phyloP scores from a whole-genome alignment of 2,113 vertebrate species.

The Puma concolor region DNA sequence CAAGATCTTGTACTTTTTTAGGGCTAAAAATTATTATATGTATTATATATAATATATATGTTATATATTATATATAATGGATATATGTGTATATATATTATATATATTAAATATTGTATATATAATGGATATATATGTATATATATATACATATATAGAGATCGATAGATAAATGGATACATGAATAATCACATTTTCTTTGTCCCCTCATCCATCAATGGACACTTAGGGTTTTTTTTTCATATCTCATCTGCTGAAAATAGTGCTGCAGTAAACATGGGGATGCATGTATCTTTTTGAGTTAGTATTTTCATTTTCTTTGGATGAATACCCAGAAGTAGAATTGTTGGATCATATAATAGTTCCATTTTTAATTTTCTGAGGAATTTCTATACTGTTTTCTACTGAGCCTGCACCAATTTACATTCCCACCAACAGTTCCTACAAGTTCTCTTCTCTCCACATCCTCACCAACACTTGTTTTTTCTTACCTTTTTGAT shows the following conservation, averaged over 20 bases:
- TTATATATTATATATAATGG: not conserved
- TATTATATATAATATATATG: not conserved
- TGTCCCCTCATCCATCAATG: not conserved
- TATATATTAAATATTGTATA: not conserved
- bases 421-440: not conserved
- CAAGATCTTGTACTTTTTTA: not conserved
- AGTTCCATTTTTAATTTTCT: not conserved
- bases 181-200: not conserved
- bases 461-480: not conserved
- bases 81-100: not conserved
- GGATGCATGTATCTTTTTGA: not conserved
- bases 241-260: not conserved
- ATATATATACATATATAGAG: not conserved
- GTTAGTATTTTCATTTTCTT: not conserved
- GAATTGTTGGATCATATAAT: not conserved
- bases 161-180: not conserved
- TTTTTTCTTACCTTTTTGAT: not conserved
- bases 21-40: not conserved
- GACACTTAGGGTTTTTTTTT: not conserved
- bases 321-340: not conserved
- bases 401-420: not conserved
- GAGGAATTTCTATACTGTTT: not conserved
- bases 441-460: not conserved
- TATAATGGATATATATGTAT: too few relatives aligned
- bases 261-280: not conserved